Evolutionary conservation across 2,888 invertebrate species (phyloP), one percentile per base, ranked within the genome.

Genomic region (Globia sparganii): DNA sequence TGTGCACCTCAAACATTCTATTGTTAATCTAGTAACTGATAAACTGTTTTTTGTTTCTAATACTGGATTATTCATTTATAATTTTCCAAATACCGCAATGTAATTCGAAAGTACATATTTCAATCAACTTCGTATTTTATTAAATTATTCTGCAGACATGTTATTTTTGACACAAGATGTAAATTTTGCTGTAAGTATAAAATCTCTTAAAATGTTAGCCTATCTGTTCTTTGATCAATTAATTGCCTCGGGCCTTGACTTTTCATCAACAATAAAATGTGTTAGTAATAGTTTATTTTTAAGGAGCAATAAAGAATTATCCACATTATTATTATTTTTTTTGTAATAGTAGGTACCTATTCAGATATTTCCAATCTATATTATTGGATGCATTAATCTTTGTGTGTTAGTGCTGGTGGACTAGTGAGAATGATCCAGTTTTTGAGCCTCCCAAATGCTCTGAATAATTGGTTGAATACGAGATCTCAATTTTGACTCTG

Each of bases 281-380:
- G 78, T 88, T 83, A 80, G 71, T 76, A 58, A 70, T 81, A 81
- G 72, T 71, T 84, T 75, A 81, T 80, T 75, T 72, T 77, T 87
- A 87, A 88, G 84, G 69, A 79, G 64, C 79, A 88, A 84, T 88
- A 88, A 88, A 88, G 13, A 58, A 86, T 74, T 34, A 86, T 86
- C 53, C 77, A 31, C 34, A 65, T 13, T 25, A 15, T 18, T 0
- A 0, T 25, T 31, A 71, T 68, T 64, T 62, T 68, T n/a, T 61
- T 21, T 25, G 5, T 18, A 4, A 15, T 58, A 11, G 11, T n/a
- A n/a, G n/a, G n/a, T 34, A 11, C 15, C 40, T 34, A 15, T 28
- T 11, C 21, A n/a, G 8, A 21, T 34, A 43, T 64, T 25, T n/a
- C 11, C 5, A n/a, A 18, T 15, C n/a, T 3, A 31, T 31, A 31